A percentile compares a stretch with the other conserved stretches of the same genome.
Evolutionary conservation across 2,797 vertebrate genomes (phyloP).

Genomic region (Scolopax rusticola): DNA sequence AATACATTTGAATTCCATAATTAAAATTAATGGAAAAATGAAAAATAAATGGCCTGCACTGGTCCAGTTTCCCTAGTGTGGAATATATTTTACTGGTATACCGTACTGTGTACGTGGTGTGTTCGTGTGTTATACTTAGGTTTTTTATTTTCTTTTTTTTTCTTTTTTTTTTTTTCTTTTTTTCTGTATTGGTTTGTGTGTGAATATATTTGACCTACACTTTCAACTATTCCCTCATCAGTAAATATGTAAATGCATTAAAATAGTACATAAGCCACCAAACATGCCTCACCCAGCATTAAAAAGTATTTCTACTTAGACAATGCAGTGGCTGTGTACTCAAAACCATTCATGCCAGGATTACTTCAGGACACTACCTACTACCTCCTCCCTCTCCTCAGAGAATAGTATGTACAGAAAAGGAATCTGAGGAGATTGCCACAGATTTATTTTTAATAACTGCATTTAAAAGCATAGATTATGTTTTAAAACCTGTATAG

Average conservation of each 20-base stretch:
- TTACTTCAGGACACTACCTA: background rate
- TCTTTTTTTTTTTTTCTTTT: too few relatives aligned
- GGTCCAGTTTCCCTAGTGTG: conserved; percentile 43
- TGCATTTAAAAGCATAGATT: background rate
- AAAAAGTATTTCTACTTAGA: background rate
- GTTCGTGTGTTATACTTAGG: background rate
- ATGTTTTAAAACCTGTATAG: background rate
- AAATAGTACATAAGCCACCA: background rate
- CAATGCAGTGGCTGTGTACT: background rate
- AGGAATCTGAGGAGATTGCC: conserved; percentile 1
- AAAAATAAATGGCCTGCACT: conserved; percentile 73
- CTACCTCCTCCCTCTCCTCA: background rate
- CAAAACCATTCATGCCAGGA: background rate
- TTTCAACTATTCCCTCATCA: background rate
- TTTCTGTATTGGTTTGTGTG: background rate
- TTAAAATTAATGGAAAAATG: conserved; percentile 81
- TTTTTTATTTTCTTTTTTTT: background rate
- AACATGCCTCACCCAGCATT: background rate
- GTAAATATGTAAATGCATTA: background rate
- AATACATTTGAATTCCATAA: conserved; percentile 78
- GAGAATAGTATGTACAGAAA: background rate
- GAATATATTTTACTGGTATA: conserved; percentile 20
- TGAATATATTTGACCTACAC: background rate
- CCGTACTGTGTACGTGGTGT: background rate
- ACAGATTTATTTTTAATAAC: conserved; percentile 46